Conservation (phyloP, 1,140 invertebrate species). For the Potamilus streckersoni region DNA sequence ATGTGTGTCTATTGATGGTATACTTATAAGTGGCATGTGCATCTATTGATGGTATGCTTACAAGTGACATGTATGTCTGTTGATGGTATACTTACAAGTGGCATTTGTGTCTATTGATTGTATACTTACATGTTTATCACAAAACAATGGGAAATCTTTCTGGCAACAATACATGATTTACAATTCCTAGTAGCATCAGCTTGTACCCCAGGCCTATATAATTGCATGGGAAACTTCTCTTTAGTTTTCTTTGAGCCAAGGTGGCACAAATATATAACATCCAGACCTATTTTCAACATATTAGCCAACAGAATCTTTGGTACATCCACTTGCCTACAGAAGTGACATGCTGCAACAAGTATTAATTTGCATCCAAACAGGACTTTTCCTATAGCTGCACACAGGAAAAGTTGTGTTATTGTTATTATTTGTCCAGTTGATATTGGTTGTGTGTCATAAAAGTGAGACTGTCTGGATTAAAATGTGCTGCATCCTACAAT, state of each 20-base stretch:
- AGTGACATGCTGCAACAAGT: no score
- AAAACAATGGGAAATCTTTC: background rate
- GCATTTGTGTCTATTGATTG: background rate
- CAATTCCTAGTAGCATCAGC: conserved; percentile 7
- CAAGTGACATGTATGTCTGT: no score
- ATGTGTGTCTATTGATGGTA: no score
- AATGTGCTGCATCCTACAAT: no score
- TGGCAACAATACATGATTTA: conserved; percentile 11
- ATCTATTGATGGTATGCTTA: no score
- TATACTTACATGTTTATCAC: background rate
- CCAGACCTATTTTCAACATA: conserved; percentile 15
- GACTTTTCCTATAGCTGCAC: no score
- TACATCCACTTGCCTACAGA: background rate
- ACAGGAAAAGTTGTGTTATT: no score
- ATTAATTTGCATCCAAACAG: no score
- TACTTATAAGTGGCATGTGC: no score
- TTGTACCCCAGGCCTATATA: conserved; percentile 8
- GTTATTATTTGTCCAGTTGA: no score
- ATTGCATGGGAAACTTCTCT: conserved; percentile 4
- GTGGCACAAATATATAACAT: conserved; percentile 10
- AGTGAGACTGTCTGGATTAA: no score
- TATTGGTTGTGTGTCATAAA: no score
- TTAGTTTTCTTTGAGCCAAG: background rate
- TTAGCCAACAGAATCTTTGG: background rate
- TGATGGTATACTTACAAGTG: background rate